Evolutionary conservation across 2,888 invertebrate species (phyloP), one percentile per base, ranked within the genome.

Genomic region (Catotricha subobsoleta): DNA sequence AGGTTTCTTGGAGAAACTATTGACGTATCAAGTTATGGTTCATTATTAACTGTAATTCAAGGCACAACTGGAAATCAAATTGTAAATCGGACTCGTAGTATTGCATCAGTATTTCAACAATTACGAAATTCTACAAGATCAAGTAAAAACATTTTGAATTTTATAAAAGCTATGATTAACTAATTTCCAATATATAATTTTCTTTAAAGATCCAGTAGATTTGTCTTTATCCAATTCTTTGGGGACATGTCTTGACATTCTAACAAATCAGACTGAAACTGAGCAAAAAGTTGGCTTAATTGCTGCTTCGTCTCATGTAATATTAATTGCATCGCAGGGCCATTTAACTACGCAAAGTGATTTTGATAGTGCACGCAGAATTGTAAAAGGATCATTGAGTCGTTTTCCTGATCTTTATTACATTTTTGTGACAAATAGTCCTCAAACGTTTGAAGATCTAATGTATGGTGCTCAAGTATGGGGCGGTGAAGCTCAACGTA

Each of bases 11-110:
- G 71, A 18, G 69, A 71, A 41, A 66, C 68, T 21, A 52, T 70
- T 3, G 72, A 76, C 49, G 65, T 76, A 19, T 68, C 68, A 6
- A 61, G 63, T 48, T 64, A 69, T 48, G 71, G 72, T 2, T 75
- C 75, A 42, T 66, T 67, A 36, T 56, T 79, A 44, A 71, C 71
- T 2, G 55, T 78, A 20, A 58, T 79, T 21, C 73, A 77, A 48
- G 76, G 77, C 1, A 67, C 68, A 52, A 70, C 67, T 0, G 77
- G 73, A 15, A 53, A 60, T 18, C 74, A 72, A 71, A 59, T 78
- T 31, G 66, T 69, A 12, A 71, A 72, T 38, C 65, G 70, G 2
- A 69, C 72, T 0, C 57, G 65, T 37, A 73, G 74, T 51, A 57
- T 74, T 12, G 67, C 72, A 8, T 54, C 56, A 31, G 52, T 64